Percentiles rank a stretch among this genome's conserved stretches.
phyloP scores from a whole-genome alignment of 2,113 vertebrate genomes.

The Ceyx melanurus region DNA sequence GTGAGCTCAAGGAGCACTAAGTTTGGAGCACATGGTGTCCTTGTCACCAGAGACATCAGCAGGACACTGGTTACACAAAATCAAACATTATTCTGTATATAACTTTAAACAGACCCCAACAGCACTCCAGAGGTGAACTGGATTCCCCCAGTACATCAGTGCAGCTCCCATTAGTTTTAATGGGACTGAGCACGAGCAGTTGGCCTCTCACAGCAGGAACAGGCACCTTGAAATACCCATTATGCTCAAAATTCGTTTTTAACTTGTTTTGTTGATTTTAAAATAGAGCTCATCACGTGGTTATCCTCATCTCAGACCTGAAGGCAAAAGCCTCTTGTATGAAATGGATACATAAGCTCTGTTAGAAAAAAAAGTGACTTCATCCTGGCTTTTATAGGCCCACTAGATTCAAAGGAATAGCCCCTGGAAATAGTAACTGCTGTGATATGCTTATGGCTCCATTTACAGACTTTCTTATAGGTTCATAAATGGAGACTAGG shows the following conservation, averaged over 20 bases:
- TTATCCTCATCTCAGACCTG: slow-evolving; percentile 26
- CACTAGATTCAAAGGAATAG: slow-evolving; percentile 75
- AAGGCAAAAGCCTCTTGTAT: background rate
- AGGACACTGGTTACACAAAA: background rate
- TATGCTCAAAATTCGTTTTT: background rate
- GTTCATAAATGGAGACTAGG: slow-evolving; percentile 87
- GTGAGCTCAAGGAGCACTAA: background rate
- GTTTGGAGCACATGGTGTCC: background rate
- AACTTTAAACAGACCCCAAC: too few relatives aligned
- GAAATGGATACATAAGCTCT: background rate
- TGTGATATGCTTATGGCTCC: slow-evolving; percentile 80
- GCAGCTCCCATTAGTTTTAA: background rate
- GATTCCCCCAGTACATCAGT: background rate
- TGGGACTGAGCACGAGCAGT: background rate
- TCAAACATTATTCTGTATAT: background rate
- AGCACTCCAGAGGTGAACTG: background rate
- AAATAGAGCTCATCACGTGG: background rate
- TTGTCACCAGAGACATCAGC: background rate
- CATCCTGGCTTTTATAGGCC: slow-evolving; percentile 66
- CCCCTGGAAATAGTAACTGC: slow-evolving; percentile 77
- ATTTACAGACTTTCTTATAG: slow-evolving; percentile 87
- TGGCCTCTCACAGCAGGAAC: background rate
- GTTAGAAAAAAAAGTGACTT: slow-evolving; percentile 26
- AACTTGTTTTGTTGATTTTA: slow-evolving; percentile 38
- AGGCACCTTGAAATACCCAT: background rate